phyloP scores from a whole-genome alignment of 2,113 vertebrate species.

The Chloropsis hardwickii region DNA sequence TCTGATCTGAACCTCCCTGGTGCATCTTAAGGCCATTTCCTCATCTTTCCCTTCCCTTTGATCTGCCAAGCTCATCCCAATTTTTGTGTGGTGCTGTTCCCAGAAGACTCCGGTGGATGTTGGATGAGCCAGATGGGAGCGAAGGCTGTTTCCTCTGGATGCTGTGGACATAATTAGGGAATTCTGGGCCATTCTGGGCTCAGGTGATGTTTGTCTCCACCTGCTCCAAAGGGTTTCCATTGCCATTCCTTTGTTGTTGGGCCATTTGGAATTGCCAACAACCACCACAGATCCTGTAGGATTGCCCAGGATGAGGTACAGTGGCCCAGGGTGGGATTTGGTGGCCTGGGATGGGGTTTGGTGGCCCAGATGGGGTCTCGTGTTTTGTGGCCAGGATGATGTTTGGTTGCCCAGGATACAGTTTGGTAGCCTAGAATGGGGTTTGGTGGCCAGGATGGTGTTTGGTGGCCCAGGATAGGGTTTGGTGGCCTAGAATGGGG shows the following conservation, averaged over 20 bases:
- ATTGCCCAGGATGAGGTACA: not conserved
- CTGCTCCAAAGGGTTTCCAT: not conserved
- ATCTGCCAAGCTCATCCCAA: not conserved
- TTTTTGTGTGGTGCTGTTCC: not conserved
- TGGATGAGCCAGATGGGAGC: not conserved
- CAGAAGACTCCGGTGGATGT: fast-evolving
- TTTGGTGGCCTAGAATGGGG: fast-evolving
- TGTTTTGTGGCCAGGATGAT: not conserved
- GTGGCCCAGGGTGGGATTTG: fast-evolving
- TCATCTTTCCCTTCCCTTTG: not conserved
- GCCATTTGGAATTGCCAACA: not conserved
- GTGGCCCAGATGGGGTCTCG: no score
- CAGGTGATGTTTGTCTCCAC: not conserved
- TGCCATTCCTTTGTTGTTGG: not conserved
- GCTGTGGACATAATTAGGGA: not conserved
- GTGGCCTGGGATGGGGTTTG: fast-evolving
- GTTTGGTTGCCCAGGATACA: fast-evolving
- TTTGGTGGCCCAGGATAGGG: fast-evolving
- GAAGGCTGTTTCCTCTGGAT: not conserved
- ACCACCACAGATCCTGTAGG: not conserved
- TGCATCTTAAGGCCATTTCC: no score
- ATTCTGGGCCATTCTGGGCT: not conserved
- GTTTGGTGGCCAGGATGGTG: not conserved
- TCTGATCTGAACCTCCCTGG: not conserved
- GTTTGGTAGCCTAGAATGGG: not conserved